Conservation (phyloP, 1,140 invertebrate genomes). For the Arctopsyche grandis region DNA sequence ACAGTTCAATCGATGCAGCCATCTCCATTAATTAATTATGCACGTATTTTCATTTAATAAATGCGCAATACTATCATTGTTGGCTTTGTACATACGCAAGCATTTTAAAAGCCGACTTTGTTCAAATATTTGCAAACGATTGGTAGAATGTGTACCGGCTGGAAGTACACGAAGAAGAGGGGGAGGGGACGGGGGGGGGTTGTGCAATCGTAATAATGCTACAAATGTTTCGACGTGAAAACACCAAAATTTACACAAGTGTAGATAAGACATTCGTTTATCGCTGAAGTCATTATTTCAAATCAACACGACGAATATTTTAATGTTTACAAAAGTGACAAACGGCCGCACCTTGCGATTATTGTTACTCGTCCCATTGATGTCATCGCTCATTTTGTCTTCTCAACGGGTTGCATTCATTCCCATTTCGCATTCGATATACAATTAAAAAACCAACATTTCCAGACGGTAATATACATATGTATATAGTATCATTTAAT, state of each 20-base stretch:
- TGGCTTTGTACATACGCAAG: not conserved
- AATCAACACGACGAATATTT: too few relatives aligned
- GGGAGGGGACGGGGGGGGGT: too few relatives aligned
- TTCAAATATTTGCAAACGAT: not conserved
- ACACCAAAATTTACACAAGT: not conserved
- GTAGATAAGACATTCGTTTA: not conserved
- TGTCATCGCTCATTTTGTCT: not conserved
- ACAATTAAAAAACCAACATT: not conserved
- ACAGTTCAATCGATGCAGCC: too few relatives aligned
- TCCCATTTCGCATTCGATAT: not conserved
- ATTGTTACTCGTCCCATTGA: too few relatives aligned
- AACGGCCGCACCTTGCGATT: too few relatives aligned
- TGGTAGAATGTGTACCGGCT: too few relatives aligned
- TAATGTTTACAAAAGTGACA: too few relatives aligned
- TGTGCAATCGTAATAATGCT: too few relatives aligned
- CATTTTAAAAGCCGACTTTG: not conserved
- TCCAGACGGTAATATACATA: not conserved
- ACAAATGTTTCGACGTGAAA: not conserved
- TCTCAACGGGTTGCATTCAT: not conserved
- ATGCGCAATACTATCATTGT: not conserved
- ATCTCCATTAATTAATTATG: too few relatives aligned
- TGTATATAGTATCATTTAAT: not conserved
- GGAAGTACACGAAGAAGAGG: too few relatives aligned
- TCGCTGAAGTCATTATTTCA: too few relatives aligned
- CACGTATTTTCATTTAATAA: conserved; percentile 43